Conservation (phyloP, 2,888 invertebrate genomes). For the Tigriopus californicus region DNA sequence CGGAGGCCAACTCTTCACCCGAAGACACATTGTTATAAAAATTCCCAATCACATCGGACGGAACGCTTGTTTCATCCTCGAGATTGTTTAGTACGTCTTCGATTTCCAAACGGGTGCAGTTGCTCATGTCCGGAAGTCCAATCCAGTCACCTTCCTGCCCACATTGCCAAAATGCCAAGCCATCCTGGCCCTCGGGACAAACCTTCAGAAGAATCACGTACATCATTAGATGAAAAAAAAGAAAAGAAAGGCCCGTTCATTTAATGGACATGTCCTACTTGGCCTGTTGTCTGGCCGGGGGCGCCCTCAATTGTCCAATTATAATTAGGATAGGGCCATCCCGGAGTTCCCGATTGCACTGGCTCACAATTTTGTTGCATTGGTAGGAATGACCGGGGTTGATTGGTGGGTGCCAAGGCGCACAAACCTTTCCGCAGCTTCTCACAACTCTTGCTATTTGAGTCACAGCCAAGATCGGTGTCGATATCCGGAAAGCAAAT, state of each 20-base stretch:
- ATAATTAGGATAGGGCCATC: slow-evolving; percentile 1
- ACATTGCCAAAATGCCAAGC: slow-evolving; percentile 11
- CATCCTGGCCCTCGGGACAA: slow-evolving; percentile 2
- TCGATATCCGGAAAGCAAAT: background rate
- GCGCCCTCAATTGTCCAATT: background rate
- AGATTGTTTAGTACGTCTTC: background rate
- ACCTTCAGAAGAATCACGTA: background rate
- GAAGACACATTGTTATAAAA: background rate
- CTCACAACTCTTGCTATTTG: background rate
- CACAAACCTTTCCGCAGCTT: background rate
- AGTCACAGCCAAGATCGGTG: too few relatives aligned
- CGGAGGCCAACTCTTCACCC: background rate
- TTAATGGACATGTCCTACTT: background rate
- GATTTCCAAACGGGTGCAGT: background rate
- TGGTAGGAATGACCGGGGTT: background rate
- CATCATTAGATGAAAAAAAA: background rate
- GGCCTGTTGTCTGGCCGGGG: background rate
- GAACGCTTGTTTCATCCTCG: background rate
- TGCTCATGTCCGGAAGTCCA: background rate
- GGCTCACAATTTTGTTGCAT: background rate
- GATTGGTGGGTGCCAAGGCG: background rate
- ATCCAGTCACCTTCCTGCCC: slow-evolving; percentile 7
- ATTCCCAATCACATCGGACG: background rate
- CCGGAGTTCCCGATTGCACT: background rate
- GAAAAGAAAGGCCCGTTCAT: too few relatives aligned